These are phyloP conservation scores for Apamea monoglypha DNA, from an alignment of 2,888 invertebrate genomes.

Conservation along the genomic window DNA sequence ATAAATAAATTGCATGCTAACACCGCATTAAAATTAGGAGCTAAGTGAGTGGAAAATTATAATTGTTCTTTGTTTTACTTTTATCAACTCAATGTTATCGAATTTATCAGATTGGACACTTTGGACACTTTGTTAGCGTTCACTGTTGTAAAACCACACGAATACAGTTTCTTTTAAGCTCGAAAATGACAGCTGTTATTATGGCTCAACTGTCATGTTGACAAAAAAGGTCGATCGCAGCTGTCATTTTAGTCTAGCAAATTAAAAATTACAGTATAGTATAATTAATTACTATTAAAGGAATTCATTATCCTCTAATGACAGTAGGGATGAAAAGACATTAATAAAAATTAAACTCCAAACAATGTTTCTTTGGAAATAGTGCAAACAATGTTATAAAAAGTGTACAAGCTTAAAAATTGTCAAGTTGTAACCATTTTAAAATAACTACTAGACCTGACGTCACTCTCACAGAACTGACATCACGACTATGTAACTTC, in stretches of 20 bases:
- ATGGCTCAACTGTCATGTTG: too few relatives aligned
- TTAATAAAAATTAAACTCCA: not conserved
- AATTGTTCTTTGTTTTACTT: conserved; percentile 34
- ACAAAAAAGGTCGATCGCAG: too few relatives aligned
- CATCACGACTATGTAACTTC: not conserved
- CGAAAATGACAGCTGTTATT: too few relatives aligned
- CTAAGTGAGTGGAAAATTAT: conserved; percentile 41
- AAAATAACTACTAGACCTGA: not conserved
- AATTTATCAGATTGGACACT: conserved; percentile 14
- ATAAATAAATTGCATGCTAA: conserved; percentile 29
- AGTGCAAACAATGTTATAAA: not conserved
- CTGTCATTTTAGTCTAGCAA: too few relatives aligned
- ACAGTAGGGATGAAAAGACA: not conserved
- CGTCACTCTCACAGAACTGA: not conserved
- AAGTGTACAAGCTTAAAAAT: not conserved
- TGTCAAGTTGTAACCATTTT: not conserved
- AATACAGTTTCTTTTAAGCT: not conserved
- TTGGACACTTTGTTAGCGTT: not conserved
- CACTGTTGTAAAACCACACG: not conserved
- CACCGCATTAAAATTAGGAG: conserved; percentile 27
- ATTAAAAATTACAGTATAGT: too few relatives aligned
- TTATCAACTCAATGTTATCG: conserved; percentile 22
- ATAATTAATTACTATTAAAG: not conserved
- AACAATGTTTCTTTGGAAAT: not conserved
- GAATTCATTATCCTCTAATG: not conserved